These are phyloP conservation scores for Phocoena sinus DNA, from an alignment of 2,113 vertebrate genomes.

Conservation along the genomic window DNA sequence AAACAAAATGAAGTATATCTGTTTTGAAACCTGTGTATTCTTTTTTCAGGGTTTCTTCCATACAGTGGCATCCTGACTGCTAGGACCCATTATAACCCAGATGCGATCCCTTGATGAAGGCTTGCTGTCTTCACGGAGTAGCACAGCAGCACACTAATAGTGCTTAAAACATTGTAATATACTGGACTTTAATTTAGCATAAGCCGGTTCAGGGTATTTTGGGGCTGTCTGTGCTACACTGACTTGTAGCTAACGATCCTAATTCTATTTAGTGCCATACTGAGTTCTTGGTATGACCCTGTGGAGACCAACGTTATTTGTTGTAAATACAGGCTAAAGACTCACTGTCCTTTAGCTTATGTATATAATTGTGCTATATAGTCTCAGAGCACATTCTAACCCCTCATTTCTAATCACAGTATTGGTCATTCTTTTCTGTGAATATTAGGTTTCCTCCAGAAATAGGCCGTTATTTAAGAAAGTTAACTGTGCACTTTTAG, in stretches of 20 bases:
- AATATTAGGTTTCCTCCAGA: conserved; percentile 77
- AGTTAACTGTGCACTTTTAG: conserved; percentile 84
- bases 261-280: conserved; percentile 76
- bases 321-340: conserved; percentile 80
- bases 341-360: conserved; percentile 68
- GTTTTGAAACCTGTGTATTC: conserved; percentile 55
- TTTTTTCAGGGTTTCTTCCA: conserved; percentile 70
- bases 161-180: conserved; percentile 77
- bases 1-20: conserved; percentile 66
- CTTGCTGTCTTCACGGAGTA: conserved; percentile 25
- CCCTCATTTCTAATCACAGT: conserved; percentile 76
- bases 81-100: conserved; percentile 53
- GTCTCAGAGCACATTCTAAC: conserved; percentile 71
- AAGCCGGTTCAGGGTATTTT: conserved; percentile 69
- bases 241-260: conserved; percentile 75
- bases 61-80: conserved; percentile 71
- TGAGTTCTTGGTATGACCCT: conserved; percentile 78
- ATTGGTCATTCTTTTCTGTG: conserved; percentile 64
- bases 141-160: conserved; percentile 67
- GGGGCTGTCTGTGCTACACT: conserved; percentile 68
- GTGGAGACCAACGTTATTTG: conserved; percentile 77
- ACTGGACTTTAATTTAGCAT: conserved; percentile 75
- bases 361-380: conserved; percentile 82
- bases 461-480: conserved; percentile 67
- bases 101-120: conserved; percentile 31